Percentiles rank a stretch among this genome's conserved stretches.
Evolutionary conservation across 1,140 invertebrate species (phyloP).

Genomic region (Aphaenogaster floridana): DNA sequence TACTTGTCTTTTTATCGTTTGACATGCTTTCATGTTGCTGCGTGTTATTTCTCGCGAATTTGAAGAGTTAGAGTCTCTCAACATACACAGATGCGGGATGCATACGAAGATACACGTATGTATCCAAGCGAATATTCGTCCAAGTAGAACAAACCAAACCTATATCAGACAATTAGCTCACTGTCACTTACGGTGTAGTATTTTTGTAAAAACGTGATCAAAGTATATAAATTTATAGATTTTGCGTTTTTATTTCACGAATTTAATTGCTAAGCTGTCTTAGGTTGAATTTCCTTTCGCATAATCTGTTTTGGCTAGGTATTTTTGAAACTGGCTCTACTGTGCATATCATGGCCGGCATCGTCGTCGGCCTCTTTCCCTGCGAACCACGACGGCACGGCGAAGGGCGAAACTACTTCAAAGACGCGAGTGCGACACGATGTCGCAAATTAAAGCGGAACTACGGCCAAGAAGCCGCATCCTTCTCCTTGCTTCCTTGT

Average conservation of each 20-base stretch:
- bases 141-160: constrained; percentile 77
- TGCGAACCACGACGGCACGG: constrained; percentile 37
- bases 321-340: not conserved
- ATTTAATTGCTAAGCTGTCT: not conserved
- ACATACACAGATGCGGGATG: not conserved
- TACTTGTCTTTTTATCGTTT: not conserved
- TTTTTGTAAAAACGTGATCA: not conserved
- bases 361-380: constrained; percentile 34
- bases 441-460: constrained; percentile 80
- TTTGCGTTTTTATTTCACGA: not conserved
- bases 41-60: not conserved
- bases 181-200: not conserved
- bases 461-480: constrained; percentile 60
- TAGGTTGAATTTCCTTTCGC: constrained; percentile 1
- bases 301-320: no score
- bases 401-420: constrained; percentile 75
- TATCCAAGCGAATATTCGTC: constrained; percentile 35
- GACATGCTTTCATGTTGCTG: not conserved
- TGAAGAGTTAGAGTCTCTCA: not conserved
- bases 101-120: constrained; percentile 27
- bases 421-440: constrained; percentile 74
- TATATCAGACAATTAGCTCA: constrained; percentile 75
- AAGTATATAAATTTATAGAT: not conserved
- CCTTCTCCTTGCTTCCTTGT: constrained; percentile 31
- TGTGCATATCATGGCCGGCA: not conserved